A percentile compares a stretch with the other conserved stretches of the same genome.
These are phyloP conservation scores for Telmatherina bonti DNA, from an alignment of 2,797 vertebrate genomes.

Conservation along the genomic window DNA sequence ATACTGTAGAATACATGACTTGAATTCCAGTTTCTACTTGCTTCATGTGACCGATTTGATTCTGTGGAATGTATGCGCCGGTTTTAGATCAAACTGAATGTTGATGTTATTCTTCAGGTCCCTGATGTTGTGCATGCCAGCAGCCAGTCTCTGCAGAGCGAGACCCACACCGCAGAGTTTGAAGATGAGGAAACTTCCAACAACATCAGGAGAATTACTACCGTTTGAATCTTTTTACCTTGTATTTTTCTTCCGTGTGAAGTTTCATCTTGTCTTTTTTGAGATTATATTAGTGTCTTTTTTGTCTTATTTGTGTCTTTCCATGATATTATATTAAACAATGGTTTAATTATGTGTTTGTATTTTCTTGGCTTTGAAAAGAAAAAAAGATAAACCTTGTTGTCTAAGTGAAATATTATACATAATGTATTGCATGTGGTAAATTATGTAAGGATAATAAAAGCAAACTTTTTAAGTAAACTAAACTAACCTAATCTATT, in stretches of 20 bases:
- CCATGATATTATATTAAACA: too few species aligned
- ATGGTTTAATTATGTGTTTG: too few species aligned
- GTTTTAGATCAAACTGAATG: slow-evolving; percentile 3
- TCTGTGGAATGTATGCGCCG: neutral
- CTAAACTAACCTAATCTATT: too few species aligned
- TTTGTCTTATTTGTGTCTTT: too few species aligned
- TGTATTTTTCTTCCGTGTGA: neutral
- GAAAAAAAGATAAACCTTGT: too few species aligned
- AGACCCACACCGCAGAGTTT: slow-evolving; percentile 33
- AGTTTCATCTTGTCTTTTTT: slow-evolving; percentile 4
- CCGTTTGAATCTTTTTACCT: slow-evolving; percentile 58
- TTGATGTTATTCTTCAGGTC: slow-evolving; percentile 53
- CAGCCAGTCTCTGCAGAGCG: slow-evolving; percentile 42
- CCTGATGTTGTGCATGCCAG: slow-evolving; percentile 66
- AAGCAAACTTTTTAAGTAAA: too few species aligned
- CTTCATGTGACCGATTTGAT: neutral
- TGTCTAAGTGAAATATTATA: too few species aligned
- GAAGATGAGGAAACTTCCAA: slow-evolving; percentile 25
- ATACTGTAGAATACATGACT: neutral
- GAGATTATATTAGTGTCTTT: too few species aligned
- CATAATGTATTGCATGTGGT: too few species aligned
- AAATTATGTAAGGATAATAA: too few species aligned
- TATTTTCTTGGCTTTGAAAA: too few species aligned
- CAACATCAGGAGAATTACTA: slow-evolving; percentile 67
- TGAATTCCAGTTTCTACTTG: neutral